A percentile compares a stretch with the other conserved stretches of the same genome.
These are phyloP conservation scores for Brachypteracias leptosomus DNA, from an alignment of 2,113 vertebrate species.

Conservation along the genomic window DNA sequence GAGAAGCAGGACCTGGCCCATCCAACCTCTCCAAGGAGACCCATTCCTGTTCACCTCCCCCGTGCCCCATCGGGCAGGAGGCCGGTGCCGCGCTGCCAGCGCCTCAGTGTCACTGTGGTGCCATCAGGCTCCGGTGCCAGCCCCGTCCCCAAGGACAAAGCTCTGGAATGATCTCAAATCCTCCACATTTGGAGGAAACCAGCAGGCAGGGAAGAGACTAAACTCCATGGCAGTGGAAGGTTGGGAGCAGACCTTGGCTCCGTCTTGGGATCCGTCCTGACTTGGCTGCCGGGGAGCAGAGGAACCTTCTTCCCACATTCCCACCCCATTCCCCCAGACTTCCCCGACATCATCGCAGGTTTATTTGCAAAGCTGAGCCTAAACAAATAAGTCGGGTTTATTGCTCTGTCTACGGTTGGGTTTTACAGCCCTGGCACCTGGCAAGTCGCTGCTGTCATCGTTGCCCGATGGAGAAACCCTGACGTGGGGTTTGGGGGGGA, in stretches of 20 bases:
- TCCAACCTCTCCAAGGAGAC: neutral
- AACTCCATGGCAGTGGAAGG: neutral
- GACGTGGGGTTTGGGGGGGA: fast-evolving
- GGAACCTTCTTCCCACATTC: fast-evolving
- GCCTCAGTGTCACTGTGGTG: fast-evolving
- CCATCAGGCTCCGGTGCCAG: neutral
- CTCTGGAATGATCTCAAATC: neutral
- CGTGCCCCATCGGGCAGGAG: neutral
- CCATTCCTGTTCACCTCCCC: neutral
- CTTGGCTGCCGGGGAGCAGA: neutral
- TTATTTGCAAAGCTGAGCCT: neutral
- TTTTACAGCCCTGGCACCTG: neutral
- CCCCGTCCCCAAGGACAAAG: neutral
- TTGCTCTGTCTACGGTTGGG: neutral
- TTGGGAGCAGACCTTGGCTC: neutral
- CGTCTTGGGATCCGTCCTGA: neutral
- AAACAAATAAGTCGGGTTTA: neutral
- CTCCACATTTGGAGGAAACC: neutral
- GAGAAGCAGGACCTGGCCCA: neutral
- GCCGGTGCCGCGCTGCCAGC: fast-evolving
- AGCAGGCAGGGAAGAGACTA: neutral
- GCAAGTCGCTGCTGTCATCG: fast-evolving
- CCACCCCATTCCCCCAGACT: neutral
- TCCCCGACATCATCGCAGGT: neutral
- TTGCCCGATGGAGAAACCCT: neutral